Evolutionary conservation across 2,113 vertebrate genomes (phyloP).

Genomic region (Thryonomys swinderianus): DNA sequence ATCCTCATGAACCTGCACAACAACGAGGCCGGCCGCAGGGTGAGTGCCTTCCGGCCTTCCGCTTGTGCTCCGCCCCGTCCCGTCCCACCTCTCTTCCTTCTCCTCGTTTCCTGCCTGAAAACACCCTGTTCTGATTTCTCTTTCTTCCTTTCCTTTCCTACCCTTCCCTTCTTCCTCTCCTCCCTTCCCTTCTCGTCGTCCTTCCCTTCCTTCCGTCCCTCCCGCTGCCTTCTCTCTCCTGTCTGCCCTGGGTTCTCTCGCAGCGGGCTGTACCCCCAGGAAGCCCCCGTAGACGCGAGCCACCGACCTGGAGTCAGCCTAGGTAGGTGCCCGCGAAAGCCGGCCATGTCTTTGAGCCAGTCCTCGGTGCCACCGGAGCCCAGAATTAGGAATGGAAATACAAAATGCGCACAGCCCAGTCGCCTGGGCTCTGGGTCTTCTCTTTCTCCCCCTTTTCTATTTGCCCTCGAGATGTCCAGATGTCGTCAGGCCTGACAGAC

Average conservation of each 20-base stretch:
- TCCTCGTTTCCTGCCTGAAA: no score
- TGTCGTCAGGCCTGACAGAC: neutral
- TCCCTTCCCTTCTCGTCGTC: neutral
- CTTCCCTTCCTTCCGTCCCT: no score
- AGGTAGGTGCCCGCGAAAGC: neutral
- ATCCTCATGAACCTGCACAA: conserved; percentile 98
- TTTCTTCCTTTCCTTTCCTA: neutral
- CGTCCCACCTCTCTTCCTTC: no score
- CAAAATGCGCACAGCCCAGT: neutral
- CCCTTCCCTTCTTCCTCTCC: neutral
- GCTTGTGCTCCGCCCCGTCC: no score
- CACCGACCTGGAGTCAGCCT: no score
- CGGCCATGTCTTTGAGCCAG: neutral
- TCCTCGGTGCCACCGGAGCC: neutral
- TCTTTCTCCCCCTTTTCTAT: neutral
- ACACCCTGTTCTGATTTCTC: no score
- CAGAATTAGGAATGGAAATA: neutral
- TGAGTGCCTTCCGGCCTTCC: conserved; percentile 82
- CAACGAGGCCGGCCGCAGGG: conserved; percentile 96
- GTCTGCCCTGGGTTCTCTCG: neutral
- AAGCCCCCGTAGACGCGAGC: neutral
- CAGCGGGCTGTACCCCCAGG: neutral
- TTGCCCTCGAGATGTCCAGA: neutral
- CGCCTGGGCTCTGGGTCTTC: neutral
- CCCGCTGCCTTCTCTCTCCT: neutral